Percentiles rank a stretch among this genome's conserved stretches.
Conservation (phyloP, 1,140 invertebrate genomes). For the Dreissena polymorpha region DNA sequence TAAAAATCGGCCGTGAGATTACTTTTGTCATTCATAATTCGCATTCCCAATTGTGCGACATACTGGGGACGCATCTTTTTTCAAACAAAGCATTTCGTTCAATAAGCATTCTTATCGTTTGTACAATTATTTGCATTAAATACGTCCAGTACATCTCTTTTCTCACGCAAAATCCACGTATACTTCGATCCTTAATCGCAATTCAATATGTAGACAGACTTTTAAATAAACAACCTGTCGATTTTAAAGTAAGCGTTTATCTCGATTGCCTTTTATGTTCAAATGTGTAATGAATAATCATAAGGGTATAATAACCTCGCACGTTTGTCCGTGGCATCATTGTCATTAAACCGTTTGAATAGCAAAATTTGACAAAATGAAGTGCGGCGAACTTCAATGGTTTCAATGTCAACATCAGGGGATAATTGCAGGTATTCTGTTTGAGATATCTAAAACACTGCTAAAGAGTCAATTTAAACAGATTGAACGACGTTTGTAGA, state of each 20-base stretch:
- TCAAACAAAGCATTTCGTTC: too few relatives aligned
- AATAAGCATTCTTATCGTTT: too few relatives aligned
- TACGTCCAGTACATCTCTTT: too few relatives aligned
- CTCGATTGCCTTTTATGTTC: background rate
- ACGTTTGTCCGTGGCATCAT: constrained; percentile 27
- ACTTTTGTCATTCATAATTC: too few relatives aligned
- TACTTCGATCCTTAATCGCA: background rate
- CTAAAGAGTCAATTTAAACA: too few relatives aligned
- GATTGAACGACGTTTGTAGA: too few relatives aligned
- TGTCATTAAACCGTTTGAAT: constrained; percentile 31
- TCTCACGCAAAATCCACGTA: too few relatives aligned
- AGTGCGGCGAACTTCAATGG: constrained; percentile 36
- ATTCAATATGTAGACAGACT: background rate
- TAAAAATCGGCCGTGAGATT: too few relatives aligned
- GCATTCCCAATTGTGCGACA: too few relatives aligned
- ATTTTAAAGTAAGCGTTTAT: background rate
- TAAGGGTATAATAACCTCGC: constrained; percentile 9
- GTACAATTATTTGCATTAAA: too few relatives aligned
- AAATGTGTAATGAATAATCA: constrained; percentile 45
- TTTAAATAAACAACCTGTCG: constrained; percentile 2
- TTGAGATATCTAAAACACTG: too few relatives aligned
- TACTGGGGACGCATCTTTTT: too few relatives aligned
- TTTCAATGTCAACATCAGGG: constrained; percentile 35
- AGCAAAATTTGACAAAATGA: constrained; percentile 27
- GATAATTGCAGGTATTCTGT: constrained; percentile 42